Evolutionary conservation across 2,888 invertebrate species (phyloP), one percentile per base, ranked within the genome.

Genomic region (Dorcus hopei): DNA sequence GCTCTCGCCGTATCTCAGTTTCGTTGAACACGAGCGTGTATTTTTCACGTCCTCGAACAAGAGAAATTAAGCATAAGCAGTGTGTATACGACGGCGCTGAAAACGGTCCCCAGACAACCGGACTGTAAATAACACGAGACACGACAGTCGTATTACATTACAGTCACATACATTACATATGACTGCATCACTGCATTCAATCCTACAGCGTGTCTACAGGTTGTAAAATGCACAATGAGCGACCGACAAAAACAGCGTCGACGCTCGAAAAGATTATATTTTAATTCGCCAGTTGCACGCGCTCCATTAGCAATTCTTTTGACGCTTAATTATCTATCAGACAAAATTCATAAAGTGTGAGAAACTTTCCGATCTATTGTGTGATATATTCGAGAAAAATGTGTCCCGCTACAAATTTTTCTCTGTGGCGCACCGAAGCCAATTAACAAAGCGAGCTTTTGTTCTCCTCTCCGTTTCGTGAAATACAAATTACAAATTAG

Each of bases 81-180:
- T 39, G 38, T 39, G 16, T 23, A 38, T 50, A 54, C 19, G 38
- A 47, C 54, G 47, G 38, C 48, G 54, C 8, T 54, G 47, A 47
- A 54, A 54, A 54, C 23, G 14, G 49, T 45, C 45, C 45, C 45
- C 45, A 45, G 45, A 45, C 45, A 50, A 50, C 55, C 39, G 14
- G 49, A 49, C 50, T 55, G 55, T 55, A 55, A 55, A 55, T 55
- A 55, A 42, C 55, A 33, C 39, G 33, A 41, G 49, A 55, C 55
- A 55, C 49, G 55, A 55, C 49, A 49, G 42, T 55, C 42, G 55
- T 55, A 55, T 55, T 55, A 55, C 55, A 50, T 55, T 55, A 55
- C 55, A 55, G 55, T 41, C 49, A 50, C 49, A 55, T 26, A 55
- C 42, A 50, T 42, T 53, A 43, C 53, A 45, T 53, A 53, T 33